Evolutionary conservation across 92 coral and sea anemone species (phyloP).

Genomic region (Micromussa lordhowensis): DNA sequence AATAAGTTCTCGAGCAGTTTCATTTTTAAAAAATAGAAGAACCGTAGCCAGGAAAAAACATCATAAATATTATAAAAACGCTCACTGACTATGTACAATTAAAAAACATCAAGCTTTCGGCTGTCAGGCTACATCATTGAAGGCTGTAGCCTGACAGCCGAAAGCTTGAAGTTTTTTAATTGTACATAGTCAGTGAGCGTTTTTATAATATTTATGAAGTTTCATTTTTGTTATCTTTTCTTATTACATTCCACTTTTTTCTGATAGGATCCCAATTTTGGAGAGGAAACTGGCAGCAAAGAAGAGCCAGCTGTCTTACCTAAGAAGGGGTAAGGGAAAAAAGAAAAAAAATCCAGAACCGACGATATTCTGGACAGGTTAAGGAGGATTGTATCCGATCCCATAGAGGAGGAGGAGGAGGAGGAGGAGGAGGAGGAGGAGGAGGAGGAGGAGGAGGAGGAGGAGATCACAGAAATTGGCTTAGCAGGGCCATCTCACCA

Average conservation of each 20-base stretch:
- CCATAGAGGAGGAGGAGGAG: conserved; percentile 37
- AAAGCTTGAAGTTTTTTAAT: too few species aligned
- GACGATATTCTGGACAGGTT: conserved; percentile 35
- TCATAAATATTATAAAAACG: too few species aligned
- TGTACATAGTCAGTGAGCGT: too few species aligned
- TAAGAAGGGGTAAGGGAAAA: conserved; percentile 38
- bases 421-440: too few species aligned
- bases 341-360: conserved; percentile 40
- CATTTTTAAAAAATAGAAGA: too few species aligned
- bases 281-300: conserved; percentile 43
- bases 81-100: too few species aligned
- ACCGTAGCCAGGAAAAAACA: too few species aligned
- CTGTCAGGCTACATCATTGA: too few species aligned
- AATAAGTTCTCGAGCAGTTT: conserved; percentile 28
- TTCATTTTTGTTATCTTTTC: conserved; percentile 39
- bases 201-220: too few species aligned
- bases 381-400: conserved; percentile 40
- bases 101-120: too few species aligned
- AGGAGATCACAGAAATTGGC: conserved; percentile 27
- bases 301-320: conserved; percentile 42
- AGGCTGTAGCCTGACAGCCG: too few species aligned
- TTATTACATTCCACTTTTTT: conserved; percentile 36
- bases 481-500: conserved; percentile 29
- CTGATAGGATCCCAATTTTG: conserved; percentile 39
- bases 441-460: too few species aligned